A percentile compares a stretch with the other conserved stretches of the same genome.
phyloP scores from a whole-genome alignment of 2,888 invertebrate species.

The Tridacna crocea region DNA sequence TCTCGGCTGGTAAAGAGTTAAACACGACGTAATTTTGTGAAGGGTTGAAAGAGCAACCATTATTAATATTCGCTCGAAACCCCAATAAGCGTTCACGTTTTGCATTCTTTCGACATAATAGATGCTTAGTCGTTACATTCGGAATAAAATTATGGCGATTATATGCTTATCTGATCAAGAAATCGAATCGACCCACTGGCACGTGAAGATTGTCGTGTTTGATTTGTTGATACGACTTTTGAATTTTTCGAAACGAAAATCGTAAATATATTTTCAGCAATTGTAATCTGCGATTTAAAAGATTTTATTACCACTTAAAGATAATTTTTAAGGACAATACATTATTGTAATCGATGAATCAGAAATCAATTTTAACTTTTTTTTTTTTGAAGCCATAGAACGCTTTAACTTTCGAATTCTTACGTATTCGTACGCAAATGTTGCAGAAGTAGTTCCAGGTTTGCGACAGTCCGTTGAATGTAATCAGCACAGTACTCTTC shows the following conservation, averaged over 20 bases:
- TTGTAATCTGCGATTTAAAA: slow-evolving; percentile 4
- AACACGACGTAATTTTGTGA: too few relatives aligned
- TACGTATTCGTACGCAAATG: too few relatives aligned
- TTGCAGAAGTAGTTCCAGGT: too few relatives aligned
- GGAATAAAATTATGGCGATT: slow-evolving; percentile 19
- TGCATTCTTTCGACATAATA: slow-evolving; percentile 15
- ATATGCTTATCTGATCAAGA: slow-evolving; percentile 38
- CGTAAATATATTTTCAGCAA: not conserved
- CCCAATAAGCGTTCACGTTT: slow-evolving; percentile 2
- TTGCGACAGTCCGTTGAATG: too few relatives aligned
- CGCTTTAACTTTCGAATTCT: too few relatives aligned
- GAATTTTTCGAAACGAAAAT: slow-evolving; percentile 3
- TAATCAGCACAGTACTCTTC: too few relatives aligned
- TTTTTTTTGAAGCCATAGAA: too few relatives aligned
- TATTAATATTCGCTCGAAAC: slow-evolving; percentile 18
- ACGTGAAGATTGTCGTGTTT: slow-evolving; percentile 26
- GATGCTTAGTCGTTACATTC: slow-evolving; percentile 19
- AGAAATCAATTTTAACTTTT: not conserved
- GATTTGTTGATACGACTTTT: slow-evolving; percentile 16
- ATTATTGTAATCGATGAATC: slow-evolving; percentile 16
- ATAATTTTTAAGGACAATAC: slow-evolving; percentile 19
- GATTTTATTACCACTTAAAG: slow-evolving; percentile 15
- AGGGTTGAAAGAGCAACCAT: slow-evolving; percentile 1
- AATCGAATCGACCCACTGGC: slow-evolving; percentile 26
- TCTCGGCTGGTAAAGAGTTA: too few relatives aligned